Conservation (phyloP, 1,140 invertebrate species). For the Bombus waltoni region DNA sequence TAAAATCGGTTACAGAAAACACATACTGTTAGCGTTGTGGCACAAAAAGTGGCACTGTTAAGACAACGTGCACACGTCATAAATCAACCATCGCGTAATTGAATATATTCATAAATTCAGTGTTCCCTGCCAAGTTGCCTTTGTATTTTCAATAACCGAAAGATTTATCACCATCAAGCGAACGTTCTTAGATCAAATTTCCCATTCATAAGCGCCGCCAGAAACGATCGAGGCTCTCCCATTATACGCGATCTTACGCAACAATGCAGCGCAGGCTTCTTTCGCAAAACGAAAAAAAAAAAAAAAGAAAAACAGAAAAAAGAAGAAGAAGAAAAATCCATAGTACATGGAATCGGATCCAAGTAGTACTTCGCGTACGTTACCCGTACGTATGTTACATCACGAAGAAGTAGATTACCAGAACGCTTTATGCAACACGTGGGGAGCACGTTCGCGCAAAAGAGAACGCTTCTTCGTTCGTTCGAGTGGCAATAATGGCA, state of each 20-base stretch:
- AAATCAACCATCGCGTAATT: slow-evolving; percentile 23
- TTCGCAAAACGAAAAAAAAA: not conserved
- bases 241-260: slow-evolving; percentile 19
- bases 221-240: slow-evolving; percentile 6
- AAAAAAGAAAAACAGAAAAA: too few relatives aligned
- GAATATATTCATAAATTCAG: slow-evolving; percentile 13
- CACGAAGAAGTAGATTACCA: slow-evolving; percentile 43
- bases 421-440: slow-evolving; percentile 42
- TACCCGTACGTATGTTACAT: slow-evolving; percentile 9
- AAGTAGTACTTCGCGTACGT: not conserved
- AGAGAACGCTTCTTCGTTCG: slow-evolving; percentile 21
- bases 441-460: slow-evolving; percentile 8
- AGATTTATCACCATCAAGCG: slow-evolving; percentile 19
- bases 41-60: not conserved
- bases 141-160: slow-evolving; percentile 9
- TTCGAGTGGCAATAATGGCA: slow-evolving; percentile 10
- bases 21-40: not conserved
- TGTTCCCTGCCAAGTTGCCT: not conserved
- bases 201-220: slow-evolving; percentile 9
- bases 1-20: not conserved
- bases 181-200: slow-evolving; percentile 24
- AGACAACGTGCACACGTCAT: not conserved
- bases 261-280: slow-evolving; percentile 3
- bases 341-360: slow-evolving; percentile 28
- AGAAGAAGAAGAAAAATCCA: not conserved